Conservation (phyloP, 2,797 vertebrate genomes). For the Falco peregrinus region DNA sequence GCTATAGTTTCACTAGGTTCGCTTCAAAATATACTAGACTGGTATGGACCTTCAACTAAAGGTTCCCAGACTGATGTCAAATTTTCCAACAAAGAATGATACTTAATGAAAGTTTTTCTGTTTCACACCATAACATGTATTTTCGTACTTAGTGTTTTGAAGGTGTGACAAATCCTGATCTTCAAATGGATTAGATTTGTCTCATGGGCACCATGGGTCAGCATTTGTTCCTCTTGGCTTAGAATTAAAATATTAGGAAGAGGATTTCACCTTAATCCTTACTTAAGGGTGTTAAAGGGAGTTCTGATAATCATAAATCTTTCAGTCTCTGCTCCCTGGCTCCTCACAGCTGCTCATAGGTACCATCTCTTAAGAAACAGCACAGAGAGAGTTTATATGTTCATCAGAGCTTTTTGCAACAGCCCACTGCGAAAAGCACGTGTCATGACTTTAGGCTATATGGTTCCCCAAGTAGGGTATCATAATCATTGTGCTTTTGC, state of each 20-base stretch:
- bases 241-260: not conserved
- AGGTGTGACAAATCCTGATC: not conserved
- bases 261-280: not conserved
- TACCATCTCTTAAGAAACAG: not conserved
- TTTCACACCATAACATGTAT: not conserved
- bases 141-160: not conserved
- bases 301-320: not conserved
- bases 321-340: not conserved
- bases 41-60: not conserved
- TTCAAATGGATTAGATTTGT: not conserved
- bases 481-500: not conserved
- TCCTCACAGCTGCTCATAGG: not conserved
- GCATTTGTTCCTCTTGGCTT: not conserved
- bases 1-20: not conserved
- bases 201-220: not conserved
- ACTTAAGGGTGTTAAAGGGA: not conserved
- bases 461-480: not conserved
- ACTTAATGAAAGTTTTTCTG: not conserved
- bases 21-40: not conserved
- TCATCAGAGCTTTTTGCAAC: not conserved
- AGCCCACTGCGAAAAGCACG: not conserved
- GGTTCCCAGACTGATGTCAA: not conserved
- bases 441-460: not conserved
- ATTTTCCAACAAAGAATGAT: not conserved
- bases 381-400: not conserved